phyloP scores from a whole-genome alignment of 2,888 invertebrate genomes.

The Stenoptilia bipunctidactyla region DNA sequence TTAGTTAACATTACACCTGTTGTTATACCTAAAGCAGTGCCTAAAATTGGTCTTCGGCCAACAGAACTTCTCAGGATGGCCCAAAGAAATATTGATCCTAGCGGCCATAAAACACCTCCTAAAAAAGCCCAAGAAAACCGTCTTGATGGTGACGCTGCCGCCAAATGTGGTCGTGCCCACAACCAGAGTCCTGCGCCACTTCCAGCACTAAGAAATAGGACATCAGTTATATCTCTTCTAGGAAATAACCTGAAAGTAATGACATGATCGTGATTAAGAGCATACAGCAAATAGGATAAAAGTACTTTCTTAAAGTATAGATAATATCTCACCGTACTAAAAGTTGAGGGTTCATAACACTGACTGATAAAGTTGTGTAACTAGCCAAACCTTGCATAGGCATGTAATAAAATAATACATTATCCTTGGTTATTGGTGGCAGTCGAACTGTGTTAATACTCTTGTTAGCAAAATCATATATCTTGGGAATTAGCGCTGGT shows the following conservation, averaged over 20 bases:
- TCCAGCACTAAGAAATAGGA: slow-evolving; percentile 83
- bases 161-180: slow-evolving; percentile 83
- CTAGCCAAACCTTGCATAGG: slow-evolving; percentile 82
- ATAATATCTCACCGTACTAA: slow-evolving; percentile 78
- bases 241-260: slow-evolving; percentile 76
- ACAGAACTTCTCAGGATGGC: slow-evolving; percentile 86
- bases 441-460: slow-evolving; percentile 51
- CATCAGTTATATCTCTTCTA: slow-evolving; percentile 82
- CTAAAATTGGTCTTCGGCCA: slow-evolving; percentile 76
- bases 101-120: slow-evolving; percentile 86
- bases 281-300: too few species aligned
- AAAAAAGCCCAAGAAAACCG: slow-evolving; percentile 79
- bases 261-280: slow-evolving; percentile 6
- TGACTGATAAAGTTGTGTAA: slow-evolving; percentile 83
- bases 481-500: slow-evolving; percentile 40
- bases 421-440: slow-evolving; percentile 79
- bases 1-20: slow-evolving; percentile 76
- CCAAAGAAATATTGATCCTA: slow-evolving; percentile 91
- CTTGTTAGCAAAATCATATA: slow-evolving; percentile 47
- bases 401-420: slow-evolving; percentile 80
- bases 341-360: slow-evolving; percentile 87
- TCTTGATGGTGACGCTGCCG: slow-evolving; percentile 71
- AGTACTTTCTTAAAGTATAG: too few species aligned
- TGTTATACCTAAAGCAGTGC: slow-evolving; percentile 78
- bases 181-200: slow-evolving; percentile 87